Base-by-base conservation (phyloP, 1,140 invertebrate species). In the Phymastichus coffea region DNA sequence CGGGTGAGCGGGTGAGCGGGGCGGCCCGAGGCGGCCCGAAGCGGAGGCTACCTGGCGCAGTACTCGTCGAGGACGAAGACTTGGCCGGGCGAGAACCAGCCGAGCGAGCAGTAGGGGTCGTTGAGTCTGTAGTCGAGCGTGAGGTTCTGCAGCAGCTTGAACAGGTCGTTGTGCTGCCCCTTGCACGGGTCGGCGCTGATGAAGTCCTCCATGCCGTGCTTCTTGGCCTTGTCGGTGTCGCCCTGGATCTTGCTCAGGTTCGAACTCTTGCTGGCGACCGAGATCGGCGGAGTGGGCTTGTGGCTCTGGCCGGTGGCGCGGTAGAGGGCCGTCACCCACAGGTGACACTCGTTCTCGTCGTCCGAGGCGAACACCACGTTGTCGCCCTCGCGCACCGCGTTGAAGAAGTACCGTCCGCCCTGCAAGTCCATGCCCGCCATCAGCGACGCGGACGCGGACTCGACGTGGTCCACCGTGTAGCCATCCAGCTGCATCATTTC, bases 401-500 rank as follows among this genome's bases (percentile, higher is more conserved):
- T 99, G 84, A 99, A 99, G 79, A 99, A 98, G 80, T 86, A 95
- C 68, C 94, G 79, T 67, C 78, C 78, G 53, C 73, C 77, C 61
- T 78, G 76, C 25, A 80, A 69, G 61, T 80, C 92, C 84, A 91
- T 92, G 76, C 92, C 91, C 63, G 93, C 91, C 88, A 94, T 93
- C 15, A 94, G 82, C 78, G 92, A 92, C 64, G 91, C 93, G 90
- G 83, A 75, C 60, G 92, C 91, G 66, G 93, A 86, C 81, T 99
- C 97, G 73, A 98, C 97, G 78, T 99, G 99, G 78, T 99, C 97
- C 14, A 99, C 97, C 55, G 97, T 99, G 78, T 97, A 99, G 2
- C 95, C 96, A 82, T 99, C 97, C 20, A 99, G 82, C 76, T 98
- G 96, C 91, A 99, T 95, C 93, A 99, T 98, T 81, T 99, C 98